Base-by-base conservation (phyloP, 1,140 invertebrate species). In the Saccostrea glomerata region DNA sequence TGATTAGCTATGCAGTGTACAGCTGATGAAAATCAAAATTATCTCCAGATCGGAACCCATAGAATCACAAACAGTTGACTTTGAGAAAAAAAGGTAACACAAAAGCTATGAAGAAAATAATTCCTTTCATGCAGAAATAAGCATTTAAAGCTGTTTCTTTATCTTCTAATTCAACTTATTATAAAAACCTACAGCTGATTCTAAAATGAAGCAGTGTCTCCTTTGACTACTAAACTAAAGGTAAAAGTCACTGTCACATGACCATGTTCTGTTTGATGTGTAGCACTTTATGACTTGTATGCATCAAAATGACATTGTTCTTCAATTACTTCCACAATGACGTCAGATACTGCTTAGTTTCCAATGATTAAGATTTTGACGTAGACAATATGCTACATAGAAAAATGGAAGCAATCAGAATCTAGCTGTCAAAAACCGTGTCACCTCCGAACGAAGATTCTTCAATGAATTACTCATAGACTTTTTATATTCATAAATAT, bases 21-120 rank as follows among this genome's bases (percentile, higher is more conserved):
- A 73, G 70, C 25, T 15, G 25, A 73, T 73, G 70, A 73, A 73
- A 73, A 30, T 73, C 70, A 63, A 63, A 63, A 63, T 63, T 63
- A 63, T 73, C 70, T 30, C 30, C 70, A 13, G 25, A 73, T 73
- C 23, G 30, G 30, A 73, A 73, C 70, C 25, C 70, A 73, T 30
- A 73, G 25, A 73, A 73, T 73, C 13, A 25, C 23, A 15, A 25
- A 30, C 15, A 15, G 70, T 30, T 73, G 70, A 3, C 25, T 30
- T 73, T 73, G 70, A 73, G 30, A 36, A 73, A 73, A 70, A 73
- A 73, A 73, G 15, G 13, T 30, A 15, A 73, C 25, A 36, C 13
- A 30, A 13, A 13, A 73, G n/a, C 11, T 73, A 73, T 15, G 12
- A 25, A 36, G 70, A 73, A 12, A 36, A 36, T 25, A 25, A 73